These are phyloP conservation scores for Busseola fusca DNA, from an alignment of 2,888 invertebrate genomes.

Conservation along the genomic window DNA sequence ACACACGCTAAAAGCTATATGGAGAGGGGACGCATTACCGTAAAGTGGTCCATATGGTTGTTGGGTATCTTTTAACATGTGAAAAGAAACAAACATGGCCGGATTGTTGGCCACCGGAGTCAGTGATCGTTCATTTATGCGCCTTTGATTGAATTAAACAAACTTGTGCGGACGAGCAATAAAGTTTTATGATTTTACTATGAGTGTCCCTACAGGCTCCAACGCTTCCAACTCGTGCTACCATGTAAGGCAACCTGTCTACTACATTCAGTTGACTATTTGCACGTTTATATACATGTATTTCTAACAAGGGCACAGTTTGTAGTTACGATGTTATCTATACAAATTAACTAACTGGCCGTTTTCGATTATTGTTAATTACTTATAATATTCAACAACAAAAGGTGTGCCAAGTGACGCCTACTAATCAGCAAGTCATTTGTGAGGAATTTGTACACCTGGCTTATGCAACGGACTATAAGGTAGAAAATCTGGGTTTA, in stretches of 20 bases:
- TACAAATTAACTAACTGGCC: constrained; percentile 41
- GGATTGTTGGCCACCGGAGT: constrained; percentile 39
- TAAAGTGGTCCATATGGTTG: constrained; percentile 58
- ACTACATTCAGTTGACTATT: constrained; percentile 31
- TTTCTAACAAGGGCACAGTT: constrained; percentile 48
- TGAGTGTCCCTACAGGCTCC: constrained; percentile 15
- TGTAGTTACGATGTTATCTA: constrained; percentile 49
- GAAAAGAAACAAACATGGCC: constrained; percentile 52
- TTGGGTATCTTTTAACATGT: constrained; percentile 48
- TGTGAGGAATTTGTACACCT: constrained; percentile 33
- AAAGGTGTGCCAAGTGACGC: constrained; percentile 40
- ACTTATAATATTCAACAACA: constrained; percentile 39
- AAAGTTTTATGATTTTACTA: constrained; percentile 53
- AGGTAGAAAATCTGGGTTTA: constrained; percentile 7
- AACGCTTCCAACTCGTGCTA: constrained; percentile 14
- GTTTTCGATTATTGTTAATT: constrained; percentile 45
- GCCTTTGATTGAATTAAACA: constrained; percentile 52
- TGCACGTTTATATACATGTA: constrained; percentile 33
- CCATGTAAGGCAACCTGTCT: constrained; percentile 45
- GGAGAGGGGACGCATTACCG: constrained; percentile 52
- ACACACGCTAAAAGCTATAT: constrained; percentile 54
- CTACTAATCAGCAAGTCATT: constrained; percentile 32
- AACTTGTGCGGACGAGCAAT: constrained; percentile 43
- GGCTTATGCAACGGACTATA: constrained; percentile 14
- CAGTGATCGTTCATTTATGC: constrained; percentile 40